phyloP scores from a whole-genome alignment of 2,113 vertebrate species.

The Lethenteron reissneri region DNA sequence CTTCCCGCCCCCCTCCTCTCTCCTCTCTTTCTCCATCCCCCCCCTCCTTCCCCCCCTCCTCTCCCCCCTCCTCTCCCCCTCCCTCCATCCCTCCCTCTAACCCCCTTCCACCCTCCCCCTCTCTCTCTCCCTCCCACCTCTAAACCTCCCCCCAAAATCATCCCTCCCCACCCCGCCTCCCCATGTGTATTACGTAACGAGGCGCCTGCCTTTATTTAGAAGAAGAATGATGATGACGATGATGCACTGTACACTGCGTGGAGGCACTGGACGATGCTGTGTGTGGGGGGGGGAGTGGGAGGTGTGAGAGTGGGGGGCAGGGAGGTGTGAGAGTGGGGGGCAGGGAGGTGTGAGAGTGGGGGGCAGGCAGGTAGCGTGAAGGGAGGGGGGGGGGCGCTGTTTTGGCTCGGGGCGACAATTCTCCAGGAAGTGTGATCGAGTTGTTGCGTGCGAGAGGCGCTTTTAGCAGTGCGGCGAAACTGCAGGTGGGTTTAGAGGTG shows the following conservation, averaged over 20 bases:
- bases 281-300: not conserved
- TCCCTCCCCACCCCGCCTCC: not conserved
- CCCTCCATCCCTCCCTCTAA: not conserved
- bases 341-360: not conserved
- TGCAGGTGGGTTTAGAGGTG: not conserved
- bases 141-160: not conserved
- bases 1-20: not conserved
- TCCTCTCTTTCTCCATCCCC: not conserved
- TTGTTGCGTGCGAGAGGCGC: not conserved
- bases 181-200: not conserved
- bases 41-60: not conserved
- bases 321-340: not conserved
- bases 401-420: not conserved
- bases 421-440: not conserved
- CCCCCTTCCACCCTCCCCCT: not conserved
- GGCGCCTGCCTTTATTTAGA: not conserved
- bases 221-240: not conserved
- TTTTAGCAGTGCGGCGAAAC: not conserved
- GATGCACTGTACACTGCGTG: not conserved
- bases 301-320: not conserved
- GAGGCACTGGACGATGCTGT: not conserved
- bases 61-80: not conserved
- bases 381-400: not conserved
- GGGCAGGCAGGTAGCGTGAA: not conserved
- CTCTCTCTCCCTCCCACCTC: not conserved